Conservation (phyloP, 2,888 invertebrate genomes). For the Uloborus plumipes region DNA sequence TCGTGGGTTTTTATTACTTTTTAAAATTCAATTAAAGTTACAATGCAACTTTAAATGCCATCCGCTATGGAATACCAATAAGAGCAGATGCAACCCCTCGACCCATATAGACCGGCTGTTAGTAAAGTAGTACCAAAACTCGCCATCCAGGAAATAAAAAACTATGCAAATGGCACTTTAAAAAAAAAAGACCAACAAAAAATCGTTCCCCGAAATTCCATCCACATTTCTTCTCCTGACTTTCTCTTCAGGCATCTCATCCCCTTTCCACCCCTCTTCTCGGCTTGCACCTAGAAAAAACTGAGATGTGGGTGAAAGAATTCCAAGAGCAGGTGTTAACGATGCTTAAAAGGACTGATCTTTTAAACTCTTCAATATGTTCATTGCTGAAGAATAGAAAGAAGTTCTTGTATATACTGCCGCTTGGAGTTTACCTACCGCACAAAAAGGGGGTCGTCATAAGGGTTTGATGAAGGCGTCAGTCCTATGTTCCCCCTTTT, state of each 20-base stretch:
- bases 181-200: neutral
- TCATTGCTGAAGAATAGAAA: constrained; percentile 27
- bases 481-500: constrained; percentile 4
- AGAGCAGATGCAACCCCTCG: too few relatives aligned
- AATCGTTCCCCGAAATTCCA: neutral
- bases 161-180: too few relatives aligned
- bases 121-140: too few relatives aligned
- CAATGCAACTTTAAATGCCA: too few relatives aligned
- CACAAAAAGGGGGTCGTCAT: constrained; percentile 9
- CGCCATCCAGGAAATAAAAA: too few relatives aligned
- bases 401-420: constrained; percentile 40
- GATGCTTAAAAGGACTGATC: constrained; percentile 43
- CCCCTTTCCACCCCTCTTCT: constrained; percentile 33
- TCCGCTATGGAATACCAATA: too few relatives aligned
- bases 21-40: too few relatives aligned
- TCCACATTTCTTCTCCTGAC: neutral
- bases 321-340: constrained; percentile 56
- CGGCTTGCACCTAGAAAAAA: constrained; percentile 46
- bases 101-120: too few relatives aligned
- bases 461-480: constrained; percentile 41
- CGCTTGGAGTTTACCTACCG: constrained; percentile 36
- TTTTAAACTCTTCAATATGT: constrained; percentile 54
- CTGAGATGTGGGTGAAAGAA: constrained; percentile 49
- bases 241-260: constrained; percentile 15
- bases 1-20: too few relatives aligned